Base-by-base conservation (phyloP, 2,888 invertebrate genomes). In the Ophioninae sp. region DNA sequence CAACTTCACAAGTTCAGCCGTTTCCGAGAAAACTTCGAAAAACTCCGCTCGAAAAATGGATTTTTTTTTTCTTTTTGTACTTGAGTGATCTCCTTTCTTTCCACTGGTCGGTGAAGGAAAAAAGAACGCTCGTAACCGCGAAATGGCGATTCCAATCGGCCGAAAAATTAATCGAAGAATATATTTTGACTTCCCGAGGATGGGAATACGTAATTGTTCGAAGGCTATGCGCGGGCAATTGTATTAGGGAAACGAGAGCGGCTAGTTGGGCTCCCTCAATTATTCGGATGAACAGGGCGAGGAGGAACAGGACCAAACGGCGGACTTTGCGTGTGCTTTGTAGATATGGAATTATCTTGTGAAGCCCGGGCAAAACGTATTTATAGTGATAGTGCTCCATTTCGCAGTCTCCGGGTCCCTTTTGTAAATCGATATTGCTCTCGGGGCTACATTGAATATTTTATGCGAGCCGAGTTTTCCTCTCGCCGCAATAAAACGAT, bases 361-460 rank as follows among this genome's bases (percentile, higher is more conserved):
- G 21, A 65, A 50, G 30, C 44, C 39, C 20, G 37, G 61, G 20
- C 20, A 73, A 81, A 81, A 67, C 77, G 39, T 62, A 68, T 77
- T 77, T 73, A 72, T 76, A 81, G 76, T 81, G 39, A 65, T 41
- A 30, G 65, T 62, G 39, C 39, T 70, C 30, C 39, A 39, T 70
- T 44, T 30, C 57, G 57, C 65, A 30, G 64, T 5, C 8, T 10
- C 39, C 75, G 2, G 7, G 20, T 62, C 65, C 20, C n/a, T n/a
- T 70, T 70, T 70, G 30, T 65, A 13, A 62, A 65, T 74, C 59
- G 44, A 74, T 80, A 75, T 70, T 17, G 30, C 50, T 62, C 69
- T 59, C 44, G 20, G 10, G 44, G 44, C 21, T 44, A 17, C n/a
- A 75, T 67, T 39, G 57, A 57, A 68, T 50, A 21, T 75, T 75